phyloP scores from a whole-genome alignment of 2,888 invertebrate species.

The Caenorhabditis sp. region DNA sequence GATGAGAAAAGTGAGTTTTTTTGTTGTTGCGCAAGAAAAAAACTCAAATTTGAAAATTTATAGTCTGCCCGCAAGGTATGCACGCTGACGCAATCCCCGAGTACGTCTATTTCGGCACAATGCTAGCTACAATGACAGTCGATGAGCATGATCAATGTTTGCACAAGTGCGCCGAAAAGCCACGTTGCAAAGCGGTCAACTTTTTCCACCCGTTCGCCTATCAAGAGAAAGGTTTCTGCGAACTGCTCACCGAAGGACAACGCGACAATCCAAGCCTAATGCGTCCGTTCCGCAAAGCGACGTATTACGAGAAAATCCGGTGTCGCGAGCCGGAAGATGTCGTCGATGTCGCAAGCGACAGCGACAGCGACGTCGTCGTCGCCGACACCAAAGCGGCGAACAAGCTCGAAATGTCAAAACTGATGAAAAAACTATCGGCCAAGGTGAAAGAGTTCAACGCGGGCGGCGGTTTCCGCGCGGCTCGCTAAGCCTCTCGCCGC shows the following conservation, averaged over 20 bases:
- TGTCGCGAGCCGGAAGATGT: constrained; percentile 58
- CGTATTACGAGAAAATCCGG: constrained; percentile 69
- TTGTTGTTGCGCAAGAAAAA: background rate
- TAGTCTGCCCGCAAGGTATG: constrained; percentile 66
- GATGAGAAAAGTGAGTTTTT: constrained; percentile 65
- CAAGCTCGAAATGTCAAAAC: constrained; percentile 44
- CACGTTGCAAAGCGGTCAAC: constrained; percentile 67
- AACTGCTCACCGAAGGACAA: constrained; percentile 67
- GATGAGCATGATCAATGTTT: constrained; percentile 64
- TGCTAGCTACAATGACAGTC: constrained; percentile 65
- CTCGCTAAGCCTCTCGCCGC: constrained; percentile 16
- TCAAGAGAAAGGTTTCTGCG: constrained; percentile 68
- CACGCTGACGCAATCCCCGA: constrained; percentile 69
- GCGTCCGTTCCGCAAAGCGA: constrained; percentile 67
- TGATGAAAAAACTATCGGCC: constrained; percentile 64
- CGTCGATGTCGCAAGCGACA: constrained; percentile 39
- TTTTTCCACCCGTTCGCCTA: constrained; percentile 66
- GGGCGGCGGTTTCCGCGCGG: constrained; percentile 46
- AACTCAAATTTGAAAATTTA: constrained; percentile 13
- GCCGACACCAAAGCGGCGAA: no score
- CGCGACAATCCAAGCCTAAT: constrained; percentile 69
- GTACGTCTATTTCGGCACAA: constrained; percentile 69
- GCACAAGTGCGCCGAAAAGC: constrained; percentile 59
- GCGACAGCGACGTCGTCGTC: constrained; percentile 21
- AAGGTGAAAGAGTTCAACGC: constrained; percentile 63